Conservation (phyloP, 2,797 vertebrate genomes). For the Clamator glandarius region DNA sequence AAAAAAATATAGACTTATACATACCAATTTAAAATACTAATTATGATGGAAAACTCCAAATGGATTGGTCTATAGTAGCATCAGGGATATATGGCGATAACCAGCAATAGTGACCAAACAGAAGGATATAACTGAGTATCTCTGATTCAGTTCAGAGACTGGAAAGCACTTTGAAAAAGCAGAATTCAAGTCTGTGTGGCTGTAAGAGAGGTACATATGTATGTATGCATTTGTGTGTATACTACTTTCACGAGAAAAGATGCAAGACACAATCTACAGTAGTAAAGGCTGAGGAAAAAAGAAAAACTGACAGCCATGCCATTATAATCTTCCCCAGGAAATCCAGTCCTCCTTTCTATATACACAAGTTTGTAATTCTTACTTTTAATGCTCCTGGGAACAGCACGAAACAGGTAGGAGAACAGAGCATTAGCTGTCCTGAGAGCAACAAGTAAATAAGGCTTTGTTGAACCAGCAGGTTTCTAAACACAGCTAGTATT, state of each 20-base stretch:
- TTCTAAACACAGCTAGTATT: neutral
- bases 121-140: neutral
- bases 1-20: neutral
- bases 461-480: neutral
- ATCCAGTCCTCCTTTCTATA: neutral
- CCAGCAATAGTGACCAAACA: neutral
- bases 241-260: neutral
- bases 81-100: neutral
- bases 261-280: neutral
- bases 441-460: neutral
- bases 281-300: neutral
- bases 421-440: neutral
- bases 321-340: neutral
- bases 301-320: neutral
- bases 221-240: fast-evolving
- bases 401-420: neutral
- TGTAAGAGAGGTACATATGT: fast-evolving
- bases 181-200: neutral
- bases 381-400: neutral
- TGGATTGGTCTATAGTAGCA: neutral
- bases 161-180: neutral
- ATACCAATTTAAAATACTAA: neutral
- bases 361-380: neutral
- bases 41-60: neutral
- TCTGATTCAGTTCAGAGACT: neutral